Conservation (phyloP, 2,113 vertebrate genomes). For the Hypomesus transpacificus region DNA sequence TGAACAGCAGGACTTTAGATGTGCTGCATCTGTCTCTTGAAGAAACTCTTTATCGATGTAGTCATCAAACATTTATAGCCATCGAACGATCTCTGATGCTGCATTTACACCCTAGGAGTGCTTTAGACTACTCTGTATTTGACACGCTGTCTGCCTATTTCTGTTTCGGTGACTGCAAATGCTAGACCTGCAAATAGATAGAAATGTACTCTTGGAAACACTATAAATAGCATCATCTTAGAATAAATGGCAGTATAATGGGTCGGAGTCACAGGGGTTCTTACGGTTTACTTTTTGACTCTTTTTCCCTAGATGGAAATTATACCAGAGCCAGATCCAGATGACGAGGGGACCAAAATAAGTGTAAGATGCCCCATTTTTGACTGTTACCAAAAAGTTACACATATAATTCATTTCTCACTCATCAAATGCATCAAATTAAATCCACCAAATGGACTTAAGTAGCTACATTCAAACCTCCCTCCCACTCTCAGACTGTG, state of each 20-base stretch:
- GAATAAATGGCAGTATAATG: not conserved
- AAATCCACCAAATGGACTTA: no score
- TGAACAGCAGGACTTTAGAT: conserved; percentile 17
- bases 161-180: conserved; percentile 3
- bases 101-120: conserved; percentile 10
- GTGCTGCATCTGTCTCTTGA: conserved; percentile 3
- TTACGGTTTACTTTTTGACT: not conserved
- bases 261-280: not conserved
- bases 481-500: conserved; percentile 79
- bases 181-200: conserved; percentile 15
- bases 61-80: conserved; percentile 47
- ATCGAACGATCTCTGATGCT: conserved; percentile 10
- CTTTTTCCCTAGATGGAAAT: conserved; percentile 66
- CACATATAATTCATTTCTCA: no score
- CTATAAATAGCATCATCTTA: conserved; percentile 1
- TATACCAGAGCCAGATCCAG: conserved; percentile 67
- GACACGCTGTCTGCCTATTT: conserved; percentile 7
- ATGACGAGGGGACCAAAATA: conserved; percentile 77
- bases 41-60: conserved; percentile 35
- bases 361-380: conserved; percentile 64
- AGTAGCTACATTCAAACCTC: no score
- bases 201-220: not conserved
- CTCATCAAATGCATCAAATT: no score
- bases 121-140: not conserved
- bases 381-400: no score